Evolutionary conservation across 2,113 vertebrate genomes (phyloP), one percentile per base, ranked within the genome.

Genomic region (Sardina pilchardus): DNA sequence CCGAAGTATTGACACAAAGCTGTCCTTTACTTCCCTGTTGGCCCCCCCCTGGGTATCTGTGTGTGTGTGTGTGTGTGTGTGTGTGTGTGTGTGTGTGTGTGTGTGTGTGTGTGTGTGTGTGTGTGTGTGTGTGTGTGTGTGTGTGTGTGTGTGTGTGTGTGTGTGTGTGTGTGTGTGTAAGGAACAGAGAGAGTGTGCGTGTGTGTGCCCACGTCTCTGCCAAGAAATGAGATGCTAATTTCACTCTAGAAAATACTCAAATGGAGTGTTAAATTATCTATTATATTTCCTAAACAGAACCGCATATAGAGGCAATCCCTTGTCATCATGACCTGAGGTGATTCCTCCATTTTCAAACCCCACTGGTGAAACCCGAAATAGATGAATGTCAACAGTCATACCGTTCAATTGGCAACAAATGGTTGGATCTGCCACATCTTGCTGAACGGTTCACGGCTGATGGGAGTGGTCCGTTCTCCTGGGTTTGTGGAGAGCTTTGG

Each of bases 1-100:
- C 83, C 87, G 88, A 84, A 88, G 85, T 90, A 91, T 91, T 88
- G 89, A 91, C 86, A 90, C 83, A 59, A 87, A 90, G 88, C 82
- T 86, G 88, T 92, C 89, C 90, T 92, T 90, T 92, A 59, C 42
- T 81, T 88, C 50, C 87, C 43, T 17, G 19, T 48, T 63, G 81
- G 84, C 34, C 82, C 88, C 34, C 82, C 88, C 91, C 90, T 89
- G 86, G 89, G 84, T 85, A 84, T 91, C 81, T 82, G 85, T 83
- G 85, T 85, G 82, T 84, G 44, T 67, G 21, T 81, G 36, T 53
- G 36, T 48, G 45, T 80, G 81, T 84, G 48, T 83, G 24, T 82
- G n/a, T 34, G 24, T 30, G 42, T 45, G 42, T 30, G n/a, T n/a
- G n/a, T n/a, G n/a, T n/a, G n/a, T n/a, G n/a, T n/a, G n/a, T n/a